These are phyloP conservation scores for Eulithis testata DNA, from an alignment of 2,888 invertebrate genomes.

Conservation along the genomic window DNA sequence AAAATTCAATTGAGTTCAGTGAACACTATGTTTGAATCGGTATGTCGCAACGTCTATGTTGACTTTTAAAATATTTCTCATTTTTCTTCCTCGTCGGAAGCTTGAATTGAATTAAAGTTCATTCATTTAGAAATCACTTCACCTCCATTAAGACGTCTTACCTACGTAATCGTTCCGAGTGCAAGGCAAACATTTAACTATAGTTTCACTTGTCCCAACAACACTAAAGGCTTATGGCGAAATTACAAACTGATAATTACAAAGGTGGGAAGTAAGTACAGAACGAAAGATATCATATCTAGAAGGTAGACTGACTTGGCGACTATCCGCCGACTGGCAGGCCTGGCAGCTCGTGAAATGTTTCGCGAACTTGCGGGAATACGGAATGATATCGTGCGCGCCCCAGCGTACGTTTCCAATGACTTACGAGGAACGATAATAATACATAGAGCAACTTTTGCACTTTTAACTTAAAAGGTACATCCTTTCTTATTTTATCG, in stretches of 20 bases:
- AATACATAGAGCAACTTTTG: constrained; percentile 15
- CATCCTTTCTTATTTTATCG: background rate
- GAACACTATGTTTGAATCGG: constrained; percentile 1
- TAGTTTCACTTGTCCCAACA: constrained; percentile 65
- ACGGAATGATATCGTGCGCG: constrained; percentile 57
- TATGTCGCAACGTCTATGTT: constrained; percentile 16
- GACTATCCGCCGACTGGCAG: constrained; percentile 66
- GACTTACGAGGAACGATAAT: constrained; percentile 34
- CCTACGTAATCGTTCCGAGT: constrained; percentile 74
- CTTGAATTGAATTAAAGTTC: constrained; percentile 31
- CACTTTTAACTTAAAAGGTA: background rate
- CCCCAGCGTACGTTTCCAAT: constrained; percentile 62
- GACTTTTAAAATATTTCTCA: constrained; percentile 34
- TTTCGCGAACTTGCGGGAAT: constrained; percentile 54
- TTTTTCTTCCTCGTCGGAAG: constrained; percentile 26
- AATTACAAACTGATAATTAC: constrained; percentile 51
- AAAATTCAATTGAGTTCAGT: background rate
- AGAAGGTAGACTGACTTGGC: constrained; percentile 45
- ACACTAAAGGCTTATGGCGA: constrained; percentile 55
- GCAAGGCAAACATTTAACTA: constrained; percentile 75
- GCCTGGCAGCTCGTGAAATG: constrained; percentile 66
- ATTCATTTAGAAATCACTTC: constrained; percentile 44
- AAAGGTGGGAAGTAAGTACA: constrained; percentile 45
- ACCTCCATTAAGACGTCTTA: constrained; percentile 54
- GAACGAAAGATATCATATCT: constrained; percentile 47